Percentiles rank a stretch among this genome's conserved stretches.
These are phyloP conservation scores for Pinctada fucata DNA, from an alignment of 2,888 invertebrate species.

Conservation along the genomic window DNA sequence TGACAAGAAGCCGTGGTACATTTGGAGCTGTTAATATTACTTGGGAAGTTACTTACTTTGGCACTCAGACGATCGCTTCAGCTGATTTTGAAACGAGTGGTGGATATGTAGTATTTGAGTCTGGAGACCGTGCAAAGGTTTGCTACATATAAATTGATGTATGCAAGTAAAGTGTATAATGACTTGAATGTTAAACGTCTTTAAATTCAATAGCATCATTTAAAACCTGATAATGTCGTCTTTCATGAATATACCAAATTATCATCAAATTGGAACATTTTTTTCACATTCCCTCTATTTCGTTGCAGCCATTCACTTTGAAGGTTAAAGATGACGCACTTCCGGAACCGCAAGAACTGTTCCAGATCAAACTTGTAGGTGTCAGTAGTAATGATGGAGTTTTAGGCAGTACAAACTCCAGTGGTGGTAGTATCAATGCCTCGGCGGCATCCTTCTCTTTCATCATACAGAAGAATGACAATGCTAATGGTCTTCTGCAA, in stretches of 20 bases:
- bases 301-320: slow-evolving; percentile 61
- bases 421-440: slow-evolving; percentile 73
- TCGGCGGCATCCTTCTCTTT: slow-evolving; percentile 48
- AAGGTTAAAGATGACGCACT: slow-evolving; percentile 64
- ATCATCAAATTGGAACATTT: too few species aligned
- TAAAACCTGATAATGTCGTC: too few species aligned
- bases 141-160: neutral
- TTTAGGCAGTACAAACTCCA: slow-evolving; percentile 70
- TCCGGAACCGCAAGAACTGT: slow-evolving; percentile 69
- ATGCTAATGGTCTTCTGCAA: slow-evolving; percentile 73
- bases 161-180: neutral
- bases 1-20: slow-evolving; percentile 68
- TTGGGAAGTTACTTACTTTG: slow-evolving; percentile 63
- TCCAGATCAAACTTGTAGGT: slow-evolving; percentile 60
- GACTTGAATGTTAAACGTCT: too few species aligned
- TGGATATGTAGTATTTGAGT: slow-evolving; percentile 66
- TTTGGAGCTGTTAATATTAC: slow-evolving; percentile 67
- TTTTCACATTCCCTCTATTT: too few species aligned
- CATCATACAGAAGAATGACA: slow-evolving; percentile 69
- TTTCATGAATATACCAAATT: too few species aligned
- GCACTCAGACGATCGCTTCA: slow-evolving; percentile 38
- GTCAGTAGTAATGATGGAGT: slow-evolving; percentile 64
- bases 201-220: too few species aligned
- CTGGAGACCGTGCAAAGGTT: slow-evolving; percentile 70
- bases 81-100: slow-evolving; percentile 67